Evolutionary conservation across 35 echinoderm and acorn worm genomes (phyloP).

Genomic region (Holothuria glaberrima): DNA sequence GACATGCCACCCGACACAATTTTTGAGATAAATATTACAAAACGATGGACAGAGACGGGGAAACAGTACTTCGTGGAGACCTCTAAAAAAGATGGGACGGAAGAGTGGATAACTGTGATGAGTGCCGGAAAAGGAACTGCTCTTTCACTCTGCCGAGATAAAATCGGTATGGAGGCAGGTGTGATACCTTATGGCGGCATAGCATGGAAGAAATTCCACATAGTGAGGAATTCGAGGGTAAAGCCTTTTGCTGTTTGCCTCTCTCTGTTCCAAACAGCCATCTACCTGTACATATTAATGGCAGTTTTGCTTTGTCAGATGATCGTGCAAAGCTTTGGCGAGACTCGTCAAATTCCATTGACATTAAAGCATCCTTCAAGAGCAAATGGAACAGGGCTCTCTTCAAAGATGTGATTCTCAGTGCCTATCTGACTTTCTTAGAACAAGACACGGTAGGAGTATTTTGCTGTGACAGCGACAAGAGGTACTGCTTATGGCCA

Average conservation of each 20-base stretch:
- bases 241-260: conserved; percentile 77
- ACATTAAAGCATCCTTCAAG: not conserved
- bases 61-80: not conserved
- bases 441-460: not conserved
- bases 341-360: not conserved
- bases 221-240: not conserved
- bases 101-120: conserved; percentile 42
- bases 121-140: conserved; percentile 17
- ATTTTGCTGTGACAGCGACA: not conserved
- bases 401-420: conserved; percentile 49
- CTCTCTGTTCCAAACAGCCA: conserved; percentile 53
- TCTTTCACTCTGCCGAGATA: not conserved
- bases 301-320: conserved; percentile 64
- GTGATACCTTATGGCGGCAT: conserved; percentile 65
- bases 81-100: not conserved
- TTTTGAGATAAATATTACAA: too few species aligned
- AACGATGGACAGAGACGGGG: not conserved
- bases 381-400: conserved; percentile 71
- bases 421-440: conserved; percentile 67
- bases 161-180: conserved; percentile 12
- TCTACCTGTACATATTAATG: conserved; percentile 88
- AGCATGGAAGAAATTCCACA: conserved; percentile 35
- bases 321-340: conserved; percentile 61
- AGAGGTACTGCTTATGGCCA: conserved; percentile 10
- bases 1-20: too few species aligned